A percentile compares a stretch with the other conserved stretches of the same genome.
Conservation (phyloP, 2,113 vertebrate genomes). For the Solea solea region DNA sequence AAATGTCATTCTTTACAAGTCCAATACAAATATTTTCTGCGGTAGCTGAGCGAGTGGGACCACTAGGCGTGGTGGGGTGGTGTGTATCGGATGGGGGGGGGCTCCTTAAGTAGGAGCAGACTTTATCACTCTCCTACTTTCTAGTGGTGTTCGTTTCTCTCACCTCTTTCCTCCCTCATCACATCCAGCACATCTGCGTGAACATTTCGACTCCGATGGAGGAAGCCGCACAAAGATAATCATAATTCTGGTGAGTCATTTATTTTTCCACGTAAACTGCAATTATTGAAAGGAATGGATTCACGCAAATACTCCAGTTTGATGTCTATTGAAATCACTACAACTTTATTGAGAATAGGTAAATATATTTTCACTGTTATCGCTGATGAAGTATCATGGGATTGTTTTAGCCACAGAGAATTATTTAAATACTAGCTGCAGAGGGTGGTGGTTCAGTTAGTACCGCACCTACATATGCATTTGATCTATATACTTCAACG, state of each 20-base stretch:
- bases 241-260: conserved; percentile 64
- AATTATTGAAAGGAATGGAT: neutral
- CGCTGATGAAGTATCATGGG: neutral
- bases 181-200: conserved; percentile 50
- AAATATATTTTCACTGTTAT: neutral
- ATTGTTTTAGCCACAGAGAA: conserved; percentile 6
- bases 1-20: conserved; percentile 47
- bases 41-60: conserved; percentile 59
- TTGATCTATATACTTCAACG: neutral
- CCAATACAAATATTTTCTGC: conserved; percentile 70
- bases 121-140: conserved; percentile 71
- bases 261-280: neutral
- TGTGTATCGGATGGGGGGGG: conserved; percentile 17
- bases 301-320: neutral
- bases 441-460: neutral
- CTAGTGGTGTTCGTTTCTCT: conserved; percentile 63
- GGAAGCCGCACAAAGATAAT: conserved; percentile 50
- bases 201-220: conserved; percentile 64
- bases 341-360: neutral
- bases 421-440: neutral
- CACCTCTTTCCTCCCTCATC: conserved; percentile 61
- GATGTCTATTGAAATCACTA: neutral
- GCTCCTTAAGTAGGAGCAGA: conserved; percentile 74
- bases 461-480: neutral
- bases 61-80: conserved; percentile 44